These are phyloP conservation scores for Lamprotornis superbus DNA, from an alignment of 2,113 vertebrate genomes.

Conservation along the genomic window DNA sequence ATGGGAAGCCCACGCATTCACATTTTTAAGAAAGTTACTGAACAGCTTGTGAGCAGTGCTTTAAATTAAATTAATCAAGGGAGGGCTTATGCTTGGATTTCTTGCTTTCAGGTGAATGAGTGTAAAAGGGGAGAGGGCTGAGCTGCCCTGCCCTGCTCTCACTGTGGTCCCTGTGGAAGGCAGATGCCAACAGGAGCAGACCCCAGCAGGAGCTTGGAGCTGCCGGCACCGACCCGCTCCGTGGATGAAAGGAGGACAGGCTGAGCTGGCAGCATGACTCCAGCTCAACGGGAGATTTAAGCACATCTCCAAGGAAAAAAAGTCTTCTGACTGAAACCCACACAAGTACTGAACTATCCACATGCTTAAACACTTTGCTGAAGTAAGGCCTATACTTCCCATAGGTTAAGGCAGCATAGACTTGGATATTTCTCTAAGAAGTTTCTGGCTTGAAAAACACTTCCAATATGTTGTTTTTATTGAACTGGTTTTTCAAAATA, in stretches of 20 bases:
- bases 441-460: neutral
- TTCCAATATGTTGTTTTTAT: neutral
- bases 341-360: neutral
- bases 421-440: neutral
- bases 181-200: neutral
- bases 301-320: neutral
- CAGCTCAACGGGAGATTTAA: neutral
- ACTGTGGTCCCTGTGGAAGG: neutral
- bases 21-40: neutral
- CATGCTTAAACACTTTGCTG: neutral
- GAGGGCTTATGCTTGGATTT: neutral
- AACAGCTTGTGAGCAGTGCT: neutral
- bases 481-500: neutral
- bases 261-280: neutral
- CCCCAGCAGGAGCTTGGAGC: rapidly evolving
- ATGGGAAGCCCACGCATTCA: neutral
- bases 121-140: neutral
- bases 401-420: neutral
- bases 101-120: neutral
- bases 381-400: neutral
- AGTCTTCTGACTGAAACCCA: neutral
- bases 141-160: neutral
- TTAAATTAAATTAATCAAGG: neutral
- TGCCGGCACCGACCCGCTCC: rapidly evolving
- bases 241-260: neutral